A percentile compares a stretch with the other conserved stretches of the same genome.
Evolutionary conservation across 2,888 invertebrate genomes (phyloP).

Genomic region (Orchesellides sinensis): DNA sequence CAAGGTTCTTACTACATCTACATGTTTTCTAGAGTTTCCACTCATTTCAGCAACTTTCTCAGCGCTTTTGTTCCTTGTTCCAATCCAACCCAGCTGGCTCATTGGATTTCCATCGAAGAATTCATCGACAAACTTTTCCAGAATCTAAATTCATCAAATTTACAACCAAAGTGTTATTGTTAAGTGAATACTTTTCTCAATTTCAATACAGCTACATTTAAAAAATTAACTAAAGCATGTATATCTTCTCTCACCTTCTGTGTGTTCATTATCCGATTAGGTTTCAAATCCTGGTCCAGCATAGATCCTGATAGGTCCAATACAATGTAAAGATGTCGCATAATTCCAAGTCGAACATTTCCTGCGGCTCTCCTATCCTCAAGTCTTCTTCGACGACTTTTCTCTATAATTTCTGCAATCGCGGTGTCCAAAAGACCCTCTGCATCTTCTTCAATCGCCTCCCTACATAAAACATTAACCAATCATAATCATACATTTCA

Average conservation of each 20-base stretch:
- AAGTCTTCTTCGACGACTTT: constrained; percentile 89
- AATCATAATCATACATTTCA: not conserved
- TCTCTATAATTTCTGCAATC: constrained; percentile 93
- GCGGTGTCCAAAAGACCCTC: constrained; percentile 93
- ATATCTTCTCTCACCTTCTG: no score
- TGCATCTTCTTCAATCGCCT: constrained; percentile 97
- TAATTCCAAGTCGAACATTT: constrained; percentile 96
- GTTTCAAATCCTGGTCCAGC: constrained; percentile 96
- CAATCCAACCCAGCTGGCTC: constrained; percentile 95
- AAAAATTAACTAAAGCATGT: constrained; percentile 43
- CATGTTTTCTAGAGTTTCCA: constrained; percentile 89
- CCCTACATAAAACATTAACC: constrained; percentile 80
- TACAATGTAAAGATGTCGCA: constrained; percentile 95
- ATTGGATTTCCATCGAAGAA: constrained; percentile 99
- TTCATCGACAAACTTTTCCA: constrained; percentile 96
- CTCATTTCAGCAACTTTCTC: constrained; percentile 94
- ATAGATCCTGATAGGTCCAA: constrained; percentile 97
- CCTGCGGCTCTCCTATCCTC: constrained; percentile 81
- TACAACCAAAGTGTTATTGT: constrained; percentile 1
- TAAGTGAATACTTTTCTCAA: not conserved
- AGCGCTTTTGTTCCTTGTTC: constrained; percentile 94
- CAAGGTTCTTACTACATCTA: constrained; percentile 79
- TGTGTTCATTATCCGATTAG: constrained; percentile 91
- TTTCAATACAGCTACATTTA: not conserved
- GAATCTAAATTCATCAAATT: constrained; percentile 82